Evolutionary conservation across 2,888 invertebrate species (phyloP).

Genomic region (Nomada fucata): DNA sequence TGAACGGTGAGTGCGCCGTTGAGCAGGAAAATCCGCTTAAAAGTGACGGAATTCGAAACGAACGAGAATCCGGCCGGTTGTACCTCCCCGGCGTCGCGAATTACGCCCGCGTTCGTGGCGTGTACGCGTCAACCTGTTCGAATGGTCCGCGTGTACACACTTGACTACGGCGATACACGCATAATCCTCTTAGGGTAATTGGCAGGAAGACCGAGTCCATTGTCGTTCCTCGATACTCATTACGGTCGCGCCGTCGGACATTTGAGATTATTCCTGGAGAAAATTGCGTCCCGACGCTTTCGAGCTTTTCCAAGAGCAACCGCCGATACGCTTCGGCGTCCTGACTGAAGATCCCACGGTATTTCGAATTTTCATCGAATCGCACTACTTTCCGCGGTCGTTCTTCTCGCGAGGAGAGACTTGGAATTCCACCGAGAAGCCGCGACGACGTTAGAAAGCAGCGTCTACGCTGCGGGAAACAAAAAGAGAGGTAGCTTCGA

Average conservation of each 20-base stretch:
- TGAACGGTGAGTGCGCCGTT: neutral
- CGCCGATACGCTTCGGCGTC: conserved; percentile 60
- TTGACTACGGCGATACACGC: conserved; percentile 24
- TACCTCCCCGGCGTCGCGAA: conserved; percentile 9
- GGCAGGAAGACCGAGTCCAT: conserved; percentile 60
- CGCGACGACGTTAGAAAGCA: conserved; percentile 41
- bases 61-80: conserved; percentile 16
- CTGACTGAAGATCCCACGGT: conserved; percentile 1
- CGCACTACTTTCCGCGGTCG: neutral
- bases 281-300: conserved; percentile 45
- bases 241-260: conserved; percentile 12
- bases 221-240: conserved; percentile 51
- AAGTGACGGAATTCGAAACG: conserved; percentile 33
- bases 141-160: conserved; percentile 5
- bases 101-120: conserved; percentile 23
- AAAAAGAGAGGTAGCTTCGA: conserved; percentile 19
- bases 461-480: neutral
- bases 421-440: conserved; percentile 7
- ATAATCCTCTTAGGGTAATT: conserved; percentile 72
- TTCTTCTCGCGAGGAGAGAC: conserved; percentile 4
- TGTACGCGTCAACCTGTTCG: neutral
- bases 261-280: conserved; percentile 35
- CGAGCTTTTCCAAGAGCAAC: conserved; percentile 17
- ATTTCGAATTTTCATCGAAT: neutral
- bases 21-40: conserved; percentile 48